A percentile compares a stretch with the other conserved stretches of the same genome.
These are phyloP conservation scores for Andrena hattorfiana DNA, from an alignment of 2,888 invertebrate species.

Conservation along the genomic window DNA sequence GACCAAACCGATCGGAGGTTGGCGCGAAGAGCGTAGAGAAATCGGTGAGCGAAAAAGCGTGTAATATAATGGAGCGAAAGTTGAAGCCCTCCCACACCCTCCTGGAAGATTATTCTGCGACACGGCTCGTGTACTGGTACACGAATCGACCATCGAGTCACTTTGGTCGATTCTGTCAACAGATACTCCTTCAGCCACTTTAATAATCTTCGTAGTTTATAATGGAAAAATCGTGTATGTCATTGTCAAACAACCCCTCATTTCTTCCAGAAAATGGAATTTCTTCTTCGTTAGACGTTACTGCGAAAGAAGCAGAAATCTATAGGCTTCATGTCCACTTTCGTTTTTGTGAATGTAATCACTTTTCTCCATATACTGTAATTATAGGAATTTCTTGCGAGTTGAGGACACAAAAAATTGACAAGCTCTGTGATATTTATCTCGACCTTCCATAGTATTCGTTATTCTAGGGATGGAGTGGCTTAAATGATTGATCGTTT, in stretches of 20 bases:
- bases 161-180: slow-evolving; percentile 57
- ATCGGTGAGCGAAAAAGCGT: slow-evolving; percentile 60
- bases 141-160: slow-evolving; percentile 27
- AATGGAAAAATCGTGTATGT: not conserved
- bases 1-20: not conserved
- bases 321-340: not conserved
- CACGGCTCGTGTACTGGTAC: not conserved
- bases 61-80: slow-evolving; percentile 59
- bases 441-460: too few species aligned
- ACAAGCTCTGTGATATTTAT: too few species aligned
- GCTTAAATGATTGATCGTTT: slow-evolving; percentile 4
- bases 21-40: not conserved
- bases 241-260: not conserved
- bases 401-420: too few species aligned
- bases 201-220: slow-evolving; percentile 15
- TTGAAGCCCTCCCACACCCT: slow-evolving; percentile 25
- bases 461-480: not conserved
- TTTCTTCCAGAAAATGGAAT: not conserved
- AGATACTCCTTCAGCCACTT: slow-evolving; percentile 20
- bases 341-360: too few species aligned
- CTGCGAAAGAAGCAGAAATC: not conserved
- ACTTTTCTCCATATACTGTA: too few species aligned
- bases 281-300: not conserved
- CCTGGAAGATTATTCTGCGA: not conserved
- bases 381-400: too few species aligned